Base-by-base conservation (phyloP, 1,140 invertebrate species). In the Asobara japonica region DNA sequence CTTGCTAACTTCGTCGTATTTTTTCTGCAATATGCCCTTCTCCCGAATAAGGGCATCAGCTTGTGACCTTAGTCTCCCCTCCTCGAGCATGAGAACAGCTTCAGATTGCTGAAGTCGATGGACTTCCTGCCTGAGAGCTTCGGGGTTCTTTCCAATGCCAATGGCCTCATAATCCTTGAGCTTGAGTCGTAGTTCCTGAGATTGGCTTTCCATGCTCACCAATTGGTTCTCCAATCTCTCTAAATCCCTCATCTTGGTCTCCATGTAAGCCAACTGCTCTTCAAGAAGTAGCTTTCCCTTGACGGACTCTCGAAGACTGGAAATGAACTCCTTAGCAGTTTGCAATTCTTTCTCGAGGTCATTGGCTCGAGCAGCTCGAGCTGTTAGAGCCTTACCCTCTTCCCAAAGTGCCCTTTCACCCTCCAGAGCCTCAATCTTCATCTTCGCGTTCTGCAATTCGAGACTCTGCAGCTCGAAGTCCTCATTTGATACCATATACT, bases 261-360 rank as follows among this genome's bases (percentile, higher is more conserved):
- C 80, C 30, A 88, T 78, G 41, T 70, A 82, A 16, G 79, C 76
- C 77, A 88, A 83, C 76, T 86, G 83, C 66, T 88, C 86, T 74
- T 88, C 86, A 5, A 88, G 67, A 29, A 88, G 77, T 45, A 88
- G 66, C 74, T 88, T 88, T 4, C 85, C 86, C 69, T 79, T 84
- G 2, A 88, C 78, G 0, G 83, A 81, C 72, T 87, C 86, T 33
- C 80, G 79, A 11, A 87, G 64, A 0, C 77, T 13, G 13, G 3
- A 8, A 29, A 87, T 84, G 0, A 73, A 77, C 45, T 84, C 80
- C 65, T 77, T 85, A 0, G 84, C 81, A 0, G 5, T 1, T 2
- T 69, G 68, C 4, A 88, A 73, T 71, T 86, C 86, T 67, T 80
- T 86, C 48, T 88, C 85, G 3, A 85, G 67, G 3, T 85, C 82